Evolutionary conservation across 2,888 invertebrate genomes (phyloP), one percentile per base, ranked within the genome.

Genomic region (Ormyrus pomaceus): DNA sequence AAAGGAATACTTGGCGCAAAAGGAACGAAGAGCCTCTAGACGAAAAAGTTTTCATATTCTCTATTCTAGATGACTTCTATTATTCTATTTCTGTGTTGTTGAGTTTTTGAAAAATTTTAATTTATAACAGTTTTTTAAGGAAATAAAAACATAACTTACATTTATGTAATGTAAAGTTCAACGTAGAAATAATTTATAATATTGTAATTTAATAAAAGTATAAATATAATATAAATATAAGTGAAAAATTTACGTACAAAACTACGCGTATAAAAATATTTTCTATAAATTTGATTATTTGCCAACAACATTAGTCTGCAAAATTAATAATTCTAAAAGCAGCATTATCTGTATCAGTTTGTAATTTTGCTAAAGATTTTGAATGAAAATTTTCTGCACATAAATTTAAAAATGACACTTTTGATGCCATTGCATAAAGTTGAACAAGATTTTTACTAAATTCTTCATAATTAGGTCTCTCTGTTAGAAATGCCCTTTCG

Each of bases 1-100:
- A 66, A 95, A 96, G 84, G 97, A 97, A 88, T 98, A 96, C 91
- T 92, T 96, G 84, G 94, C 95, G 64, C 92, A 94, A 70, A 94
- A 94, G 88, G 96, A 96, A 87, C 93, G 93, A 83, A 96, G 95
- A 91, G 91, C 93, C 46, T 93, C 93, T 73, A 92, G 93, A 19
- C 92, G 94, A 88, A 91, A 93, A 86, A 94, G 93, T 88, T 94
- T 94, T 87, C 92, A 93, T 84, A 86, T 91, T 80, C 88, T 89
- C 2, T 19, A 19, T 19, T 19, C 19, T 70, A 90, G 90, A 88
- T 90, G 90, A 90, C 89, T 85, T 87, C 80, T 86, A 85, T 81
- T 82, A 82, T 75, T 77, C 19, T 19, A 19, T 19, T 86, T 75
- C 65, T 84, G 75, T 72, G 65, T 85, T 87, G 79, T 82, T 87